A percentile compares a stretch with the other conserved stretches of the same genome.
Conservation (phyloP, 2,113 vertebrate species). For the Rhadina sibilatrix region DNA sequence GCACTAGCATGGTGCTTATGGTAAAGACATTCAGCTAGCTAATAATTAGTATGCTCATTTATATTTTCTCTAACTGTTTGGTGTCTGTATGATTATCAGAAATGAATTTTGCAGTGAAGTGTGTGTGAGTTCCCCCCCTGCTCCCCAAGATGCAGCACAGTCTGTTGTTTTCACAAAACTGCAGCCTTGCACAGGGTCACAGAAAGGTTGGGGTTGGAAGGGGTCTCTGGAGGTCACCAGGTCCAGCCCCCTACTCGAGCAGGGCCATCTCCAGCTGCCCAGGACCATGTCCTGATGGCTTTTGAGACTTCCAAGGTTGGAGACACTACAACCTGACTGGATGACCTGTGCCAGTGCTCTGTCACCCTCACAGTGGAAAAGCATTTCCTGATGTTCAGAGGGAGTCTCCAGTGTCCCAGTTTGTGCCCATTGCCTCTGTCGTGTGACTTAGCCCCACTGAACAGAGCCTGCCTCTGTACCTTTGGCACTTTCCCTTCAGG, state of each 20-base stretch:
- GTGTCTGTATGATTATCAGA: background rate
- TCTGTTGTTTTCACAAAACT: fast-evolving
- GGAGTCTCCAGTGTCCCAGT: background rate
- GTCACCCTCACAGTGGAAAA: background rate
- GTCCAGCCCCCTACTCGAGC: background rate
- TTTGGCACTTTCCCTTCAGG: background rate
- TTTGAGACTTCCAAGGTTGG: background rate
- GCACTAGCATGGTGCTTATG: background rate
- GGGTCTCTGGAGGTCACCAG: background rate
- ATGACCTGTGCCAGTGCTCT: background rate
- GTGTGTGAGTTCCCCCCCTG: fast-evolving
- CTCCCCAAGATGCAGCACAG: background rate
- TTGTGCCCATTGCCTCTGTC: background rate
- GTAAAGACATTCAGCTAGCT: background rate
- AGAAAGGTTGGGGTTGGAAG: background rate
- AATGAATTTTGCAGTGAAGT: background rate
- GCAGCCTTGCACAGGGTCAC: background rate
- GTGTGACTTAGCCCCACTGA: background rate
- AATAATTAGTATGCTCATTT: background rate
- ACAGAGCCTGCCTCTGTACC: background rate
- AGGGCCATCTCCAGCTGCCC: background rate
- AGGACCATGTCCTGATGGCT: background rate
- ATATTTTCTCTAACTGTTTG: background rate
- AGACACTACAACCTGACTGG: background rate
- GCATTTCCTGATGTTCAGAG: background rate